Base-by-base conservation (phyloP, 2,113 vertebrate genomes). In the Polypterus senegalus region DNA sequence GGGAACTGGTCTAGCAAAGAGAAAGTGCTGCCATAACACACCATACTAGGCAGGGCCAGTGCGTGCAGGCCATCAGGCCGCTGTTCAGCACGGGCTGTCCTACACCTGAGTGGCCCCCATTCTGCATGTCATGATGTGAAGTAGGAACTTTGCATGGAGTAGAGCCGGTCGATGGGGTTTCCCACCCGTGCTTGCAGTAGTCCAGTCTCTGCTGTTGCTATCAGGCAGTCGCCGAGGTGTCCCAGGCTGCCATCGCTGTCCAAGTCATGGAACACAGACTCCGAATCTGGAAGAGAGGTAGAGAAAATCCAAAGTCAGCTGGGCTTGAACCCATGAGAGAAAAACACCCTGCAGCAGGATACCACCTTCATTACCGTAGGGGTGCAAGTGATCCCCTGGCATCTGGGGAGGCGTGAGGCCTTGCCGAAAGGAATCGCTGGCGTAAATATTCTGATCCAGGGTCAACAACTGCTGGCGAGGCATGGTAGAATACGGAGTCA, bases 131-230 rank as follows among this genome's bases (percentile, higher is more conserved):
- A 93, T 77, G 91, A 93, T 53, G 90, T 89, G 83, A 93, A 93
- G 79, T 93, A 93, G 73, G 91, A 93, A 79, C 84, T 92, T 76
- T 93, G 91, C 91, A 94, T 93, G 72, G 91, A 92, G 77, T 93
- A 92, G 61, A 94, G 89, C 52, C 88, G 89, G 74, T 92, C 90
- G 1, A 94, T 92, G 70, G 91, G 91, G 71, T 91, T 92, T 74
- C 89, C 89, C 76, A 92, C 85, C 4, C 88, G 81, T 4, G 85
- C 87, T 9, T 87, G 69, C 71, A 92, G 74, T 55, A 87, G 83
- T 63, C 79, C 81, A 45, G 77, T 77, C 1, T 91, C 89, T 0
- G 87, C 81, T 0, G 86, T 75, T 11, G 85, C 80, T 65, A 92
- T 70, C 76, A 92, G 82, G 78, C 89, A 90, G 68, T 91, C 90